Evolutionary conservation across 2,797 vertebrate genomes (phyloP).

Genomic region (Poecilia wingei): DNA sequence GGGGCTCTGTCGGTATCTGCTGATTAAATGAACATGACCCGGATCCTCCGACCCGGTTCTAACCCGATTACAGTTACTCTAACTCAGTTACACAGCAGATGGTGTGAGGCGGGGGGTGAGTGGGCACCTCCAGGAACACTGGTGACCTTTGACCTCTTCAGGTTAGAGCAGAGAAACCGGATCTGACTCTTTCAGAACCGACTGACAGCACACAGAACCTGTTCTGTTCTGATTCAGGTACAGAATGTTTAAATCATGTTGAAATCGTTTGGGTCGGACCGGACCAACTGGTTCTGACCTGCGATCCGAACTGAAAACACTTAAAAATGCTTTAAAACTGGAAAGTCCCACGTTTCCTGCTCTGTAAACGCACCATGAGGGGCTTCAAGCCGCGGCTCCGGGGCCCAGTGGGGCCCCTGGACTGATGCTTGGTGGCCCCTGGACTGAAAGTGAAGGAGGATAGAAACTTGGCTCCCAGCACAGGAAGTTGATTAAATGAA

Average conservation of each 20-base stretch:
- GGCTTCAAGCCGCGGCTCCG: not conserved
- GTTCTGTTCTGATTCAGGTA: not conserved
- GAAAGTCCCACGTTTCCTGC: not conserved
- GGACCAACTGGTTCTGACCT: not conserved
- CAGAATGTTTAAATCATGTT: not conserved
- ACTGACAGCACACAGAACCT: not conserved
- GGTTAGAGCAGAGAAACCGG: not conserved
- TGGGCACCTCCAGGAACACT: not conserved
- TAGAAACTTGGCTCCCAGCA: no score
- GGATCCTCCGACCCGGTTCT: not conserved
- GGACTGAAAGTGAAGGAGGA: no score
- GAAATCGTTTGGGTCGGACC: not conserved
- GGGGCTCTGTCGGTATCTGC: not conserved
- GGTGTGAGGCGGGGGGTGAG: not conserved
- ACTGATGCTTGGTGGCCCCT: no score
- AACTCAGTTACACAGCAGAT: slow-evolving; percentile 12
- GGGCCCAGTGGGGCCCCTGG: no score
- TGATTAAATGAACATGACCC: slow-evolving; percentile 6
- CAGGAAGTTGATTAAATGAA: no score
- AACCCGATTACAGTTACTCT: slow-evolving; percentile 12
- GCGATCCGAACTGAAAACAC: not conserved
- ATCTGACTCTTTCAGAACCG: not conserved
- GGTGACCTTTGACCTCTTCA: not conserved
- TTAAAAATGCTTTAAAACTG: not conserved
- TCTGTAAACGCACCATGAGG: not conserved